Conservation (phyloP, 2,888 invertebrate species). For the Diabrotica balteata region DNA sequence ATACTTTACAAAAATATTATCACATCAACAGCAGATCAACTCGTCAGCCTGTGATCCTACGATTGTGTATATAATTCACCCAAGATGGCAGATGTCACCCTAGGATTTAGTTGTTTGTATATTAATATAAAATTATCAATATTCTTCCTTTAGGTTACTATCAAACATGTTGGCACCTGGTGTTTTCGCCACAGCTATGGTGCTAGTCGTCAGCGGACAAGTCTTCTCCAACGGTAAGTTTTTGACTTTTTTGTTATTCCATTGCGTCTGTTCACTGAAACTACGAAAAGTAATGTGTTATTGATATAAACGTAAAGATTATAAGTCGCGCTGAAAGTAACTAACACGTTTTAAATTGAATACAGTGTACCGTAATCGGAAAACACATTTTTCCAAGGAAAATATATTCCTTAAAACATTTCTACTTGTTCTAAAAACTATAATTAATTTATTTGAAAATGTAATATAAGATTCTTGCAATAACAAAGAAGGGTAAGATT, state of each 20-base stretch:
- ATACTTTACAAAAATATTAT: too few species aligned
- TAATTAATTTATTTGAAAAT: too few species aligned
- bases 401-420: too few species aligned
- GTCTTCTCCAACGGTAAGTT: slow-evolving; percentile 59
- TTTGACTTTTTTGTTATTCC: slow-evolving; percentile 40
- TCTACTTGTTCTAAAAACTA: too few species aligned
- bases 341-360: too few species aligned
- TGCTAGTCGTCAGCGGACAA: slow-evolving; percentile 55
- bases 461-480: too few species aligned
- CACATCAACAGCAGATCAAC: too few species aligned
- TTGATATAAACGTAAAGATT: too few species aligned
- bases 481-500: too few species aligned
- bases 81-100: slow-evolving; percentile 5
- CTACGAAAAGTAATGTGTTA: slow-evolving; percentile 16
- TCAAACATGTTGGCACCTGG: slow-evolving; percentile 50
- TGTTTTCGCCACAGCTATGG: slow-evolving; percentile 52
- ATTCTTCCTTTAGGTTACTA: slow-evolving; percentile 50
- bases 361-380: too few species aligned
- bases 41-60: slow-evolving; percentile 8
- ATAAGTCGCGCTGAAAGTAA: too few species aligned
- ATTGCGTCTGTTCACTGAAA: slow-evolving; percentile 17
- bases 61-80: slow-evolving; percentile 27
- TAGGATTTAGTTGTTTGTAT: slow-evolving; percentile 27
- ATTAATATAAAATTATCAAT: slow-evolving; percentile 33
- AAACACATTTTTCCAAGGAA: too few species aligned